Evolutionary conservation across 92 coral and sea anemone genomes (phyloP), one percentile per base, ranked within the genome.

Genomic region (Meandrina meandrites): DNA sequence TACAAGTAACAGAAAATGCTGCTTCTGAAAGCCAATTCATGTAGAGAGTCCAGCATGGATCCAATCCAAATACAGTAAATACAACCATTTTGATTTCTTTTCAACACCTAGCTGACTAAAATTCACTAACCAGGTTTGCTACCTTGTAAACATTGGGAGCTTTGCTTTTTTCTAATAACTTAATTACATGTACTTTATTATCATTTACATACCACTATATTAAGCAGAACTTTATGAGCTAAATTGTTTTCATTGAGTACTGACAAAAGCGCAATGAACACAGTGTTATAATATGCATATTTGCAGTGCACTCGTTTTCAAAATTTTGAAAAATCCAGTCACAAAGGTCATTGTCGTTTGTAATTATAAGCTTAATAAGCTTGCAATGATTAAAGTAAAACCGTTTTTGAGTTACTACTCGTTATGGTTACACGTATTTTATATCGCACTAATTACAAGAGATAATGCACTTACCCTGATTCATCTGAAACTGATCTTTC

Each of bases 221-320:
- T 24, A 24, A 17, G 22, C 68, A 60, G 9, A 60, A 60, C 30
- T 60, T n/a, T 27, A 24, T 22, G 27, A 60, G 64, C 27, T 19
- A 60, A 24, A 60, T 22, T n/a, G 27, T 50, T n/a, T 28, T 48
- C 17, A 47, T 27, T 12, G n/a, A 80, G 21, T 8, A 62, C 30
- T 62, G 15, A 27, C 74, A 60, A 42, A 47, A 60, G 72, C 48
- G 53, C 72, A 37, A 60, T 24, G 37, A 37, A 40, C 36, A 62
- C 36, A 7, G n/a, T 60, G 17, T 22, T 14, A 76, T 76, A 0
- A 22, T 17, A 22, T 14, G 47, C 31, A 79, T 58, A n/a, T 37
- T 80, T 80, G 84, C 56, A 37, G 40, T 62, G 84, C 73, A 40
- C 83, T 80, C 13, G 22, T 50, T 36, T 58, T 27, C 53, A 32